These are phyloP conservation scores for Dolichomitus sp. DNA, from an alignment of 2,888 invertebrate genomes.

Conservation along the genomic window DNA sequence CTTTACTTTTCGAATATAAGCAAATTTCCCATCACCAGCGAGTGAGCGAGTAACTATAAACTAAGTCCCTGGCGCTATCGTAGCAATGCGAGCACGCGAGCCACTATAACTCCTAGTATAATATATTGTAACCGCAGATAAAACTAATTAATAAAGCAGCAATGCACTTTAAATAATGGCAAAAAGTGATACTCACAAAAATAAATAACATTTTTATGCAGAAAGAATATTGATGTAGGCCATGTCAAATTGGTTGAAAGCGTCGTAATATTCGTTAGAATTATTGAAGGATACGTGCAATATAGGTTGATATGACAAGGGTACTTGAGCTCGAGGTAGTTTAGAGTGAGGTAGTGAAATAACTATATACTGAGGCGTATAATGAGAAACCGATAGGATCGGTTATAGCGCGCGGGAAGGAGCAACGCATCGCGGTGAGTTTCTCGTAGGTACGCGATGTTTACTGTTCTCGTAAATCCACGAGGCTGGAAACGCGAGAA, in stretches of 20 bases:
- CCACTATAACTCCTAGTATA: background rate
- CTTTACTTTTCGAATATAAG: no score
- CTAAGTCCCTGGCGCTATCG: no score
- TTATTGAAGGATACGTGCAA: constrained; percentile 7
- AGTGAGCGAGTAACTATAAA: no score
- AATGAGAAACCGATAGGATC: constrained; percentile 80
- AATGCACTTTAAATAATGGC: background rate
- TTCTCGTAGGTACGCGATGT: constrained; percentile 30
- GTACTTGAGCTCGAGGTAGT: background rate
- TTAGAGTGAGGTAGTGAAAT: constrained; percentile 64
- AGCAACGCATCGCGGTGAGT: constrained; percentile 45
- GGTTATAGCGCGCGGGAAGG: constrained; percentile 49
- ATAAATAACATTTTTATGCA: background rate
- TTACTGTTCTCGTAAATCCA: constrained; percentile 63
- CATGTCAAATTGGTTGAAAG: constrained; percentile 66
- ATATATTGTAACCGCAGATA: background rate
- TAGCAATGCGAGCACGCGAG: no score
- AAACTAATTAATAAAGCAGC: background rate
- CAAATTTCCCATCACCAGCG: no score
- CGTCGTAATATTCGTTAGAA: constrained; percentile 23
- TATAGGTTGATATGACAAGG: background rate
- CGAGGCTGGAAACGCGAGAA: constrained; percentile 58
- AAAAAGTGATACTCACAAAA: background rate
- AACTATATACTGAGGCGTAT: constrained; percentile 72
- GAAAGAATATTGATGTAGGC: constrained; percentile 11